Base-by-base conservation (phyloP, 1,140 invertebrate species). In the Tenebrio molitor region DNA sequence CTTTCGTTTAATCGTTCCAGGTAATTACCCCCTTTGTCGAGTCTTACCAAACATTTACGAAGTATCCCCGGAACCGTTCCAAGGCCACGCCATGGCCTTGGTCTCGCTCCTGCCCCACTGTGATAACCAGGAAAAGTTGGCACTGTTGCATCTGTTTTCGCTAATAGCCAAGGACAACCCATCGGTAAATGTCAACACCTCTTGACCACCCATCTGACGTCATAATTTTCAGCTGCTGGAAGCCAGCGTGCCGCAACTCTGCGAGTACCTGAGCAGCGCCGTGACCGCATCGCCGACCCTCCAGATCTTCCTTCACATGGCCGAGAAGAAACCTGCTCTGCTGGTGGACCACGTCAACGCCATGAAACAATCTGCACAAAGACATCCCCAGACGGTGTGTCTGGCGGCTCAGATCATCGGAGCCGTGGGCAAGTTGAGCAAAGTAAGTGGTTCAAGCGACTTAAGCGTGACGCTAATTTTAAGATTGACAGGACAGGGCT, bases 21-120 rank as follows among this genome's bases (percentile, higher is more conserved):
- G 90, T 64, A 97, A 97, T 84, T 95, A 95, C 81, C 89, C 92
- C 0, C 84, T 97, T 12, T 91, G 93, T 66, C 85, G 93, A 53
- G 93, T 97, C 15, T 86, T 97, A 42, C 94, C 94, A 0, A 94
- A 95, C 83, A 90, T 97, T 16, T 97, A 96, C 84, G 89, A 91
- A 77, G 91, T 95, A 5, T 95, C 93, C 68, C 91, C 91, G 12
- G 92, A 95, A 78, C 91, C 93, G 0, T 88, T 97, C 36, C 90
- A 94, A 72, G 93, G 93, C 2, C 92, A 95, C 84, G 89, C 94
- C 1, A 90, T 93, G 81, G 91, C 92, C 15, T 84, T 97, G 17
- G 91, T 95, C 0, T 90, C 91, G 0, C 84, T 97, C 12, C 84
- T 97, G 21, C 90, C 92, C 0, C 89, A 91, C 75, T 95, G 93